phyloP scores from a whole-genome alignment of 2,797 vertebrate species.

The Macropus fuliginosus region DNA sequence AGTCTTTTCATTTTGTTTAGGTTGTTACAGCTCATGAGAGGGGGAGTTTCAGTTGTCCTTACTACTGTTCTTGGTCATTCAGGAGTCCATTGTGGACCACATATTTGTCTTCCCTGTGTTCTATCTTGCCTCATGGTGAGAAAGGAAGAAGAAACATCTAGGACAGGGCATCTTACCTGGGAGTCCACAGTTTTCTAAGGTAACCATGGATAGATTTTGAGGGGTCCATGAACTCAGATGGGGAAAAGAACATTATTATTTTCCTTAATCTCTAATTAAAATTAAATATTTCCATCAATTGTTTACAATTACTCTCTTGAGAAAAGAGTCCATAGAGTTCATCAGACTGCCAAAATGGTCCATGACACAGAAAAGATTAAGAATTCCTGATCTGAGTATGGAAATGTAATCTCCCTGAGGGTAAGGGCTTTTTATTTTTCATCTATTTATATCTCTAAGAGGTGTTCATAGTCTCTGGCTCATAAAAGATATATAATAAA shows the following conservation, averaged over 20 bases:
- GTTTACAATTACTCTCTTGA: background rate
- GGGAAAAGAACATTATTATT: background rate
- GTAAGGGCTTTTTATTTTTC: background rate
- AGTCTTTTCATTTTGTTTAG: background rate
- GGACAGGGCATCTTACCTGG: background rate
- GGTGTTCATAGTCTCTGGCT: background rate
- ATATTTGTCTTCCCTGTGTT: background rate
- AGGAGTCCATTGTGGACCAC: background rate
- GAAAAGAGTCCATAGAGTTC: background rate
- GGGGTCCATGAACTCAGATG: background rate
- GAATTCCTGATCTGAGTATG: background rate
- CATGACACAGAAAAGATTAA: background rate
- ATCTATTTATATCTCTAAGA: background rate
- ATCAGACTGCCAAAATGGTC: background rate
- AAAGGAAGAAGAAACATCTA: background rate
- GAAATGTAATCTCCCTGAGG: background rate
- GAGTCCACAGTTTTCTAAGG: background rate
- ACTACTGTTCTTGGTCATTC: background rate
- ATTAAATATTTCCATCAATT: background rate
- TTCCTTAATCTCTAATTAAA: background rate
- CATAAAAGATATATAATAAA: background rate
- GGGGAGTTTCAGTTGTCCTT: background rate
- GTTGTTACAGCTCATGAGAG: background rate
- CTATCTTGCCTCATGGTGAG: background rate
- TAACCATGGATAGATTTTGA: background rate